Evolutionary conservation across 2,888 invertebrate species (phyloP), one percentile per base, ranked within the genome.

Genomic region (Diplolepis rosae): DNA sequence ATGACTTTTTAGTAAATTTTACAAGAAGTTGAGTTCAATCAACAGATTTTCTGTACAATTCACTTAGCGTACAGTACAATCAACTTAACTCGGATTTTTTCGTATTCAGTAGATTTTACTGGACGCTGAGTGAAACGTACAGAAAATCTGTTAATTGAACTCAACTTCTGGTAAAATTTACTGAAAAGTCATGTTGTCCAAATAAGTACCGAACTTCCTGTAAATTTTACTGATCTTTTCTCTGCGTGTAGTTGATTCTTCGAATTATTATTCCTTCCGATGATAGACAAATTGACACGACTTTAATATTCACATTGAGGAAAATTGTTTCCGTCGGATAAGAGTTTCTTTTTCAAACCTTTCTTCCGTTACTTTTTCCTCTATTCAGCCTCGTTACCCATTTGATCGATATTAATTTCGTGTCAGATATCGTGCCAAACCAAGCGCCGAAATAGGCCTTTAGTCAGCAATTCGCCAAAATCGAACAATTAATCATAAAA

Each of bases 401-500:
- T 35, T 69, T 35, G 65, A 56, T 32, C 7, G 45, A 32, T 35
- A 69, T 66, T 50, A 69, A 66, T 69, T 28, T 66, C 1, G 22
- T 15, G 45, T 48, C 32, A 5, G 48, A 45, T 48, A 1, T 2
- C 50, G 50, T 69, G 50, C 51, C 45, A 15, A 50, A 22, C 18
- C 30, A 15, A 27, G 7, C 6, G 18, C 13, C 28, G 35, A 22
- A 32, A 35, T 35, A 28, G 24, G 70, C 35, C 52, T 73, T 73
- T 71, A 79, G 78, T 79, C 78, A 79, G 78, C 76, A 77, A 70
- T 74, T 79, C 67, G 30, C 74, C 68, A 73, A 74, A 79, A 75
- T 75, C 76, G 71, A 56, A 66, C 73, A 78, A 79, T 79, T 79
- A 79, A 79, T 79, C 74, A 79, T 70, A 68, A 66, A 69, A 52